Base-by-base conservation (phyloP, 2,797 vertebrate genomes). In the Melanogrammus aeglefinus region DNA sequence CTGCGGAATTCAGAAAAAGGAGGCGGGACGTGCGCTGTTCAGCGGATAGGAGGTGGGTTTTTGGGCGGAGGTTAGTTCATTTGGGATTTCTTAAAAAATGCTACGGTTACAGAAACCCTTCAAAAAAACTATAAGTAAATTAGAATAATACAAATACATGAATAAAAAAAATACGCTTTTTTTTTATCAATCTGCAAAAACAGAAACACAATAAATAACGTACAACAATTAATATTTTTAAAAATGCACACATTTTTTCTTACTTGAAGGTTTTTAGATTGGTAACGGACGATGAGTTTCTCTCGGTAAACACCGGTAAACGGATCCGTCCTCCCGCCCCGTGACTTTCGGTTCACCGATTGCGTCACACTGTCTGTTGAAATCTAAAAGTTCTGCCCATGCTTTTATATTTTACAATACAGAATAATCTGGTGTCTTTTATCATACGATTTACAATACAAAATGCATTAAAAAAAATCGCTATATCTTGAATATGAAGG, bases 21-120 rank as follows among this genome's bases (percentile, higher is more conserved):
- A 70, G 91, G 89, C 87, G 84, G 89, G 82, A 77, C n/a, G 0
- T 74, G 3, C 5, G 2, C 0, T 0, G 2, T 0, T 2, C 57
- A 74, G 18, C 92, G 91, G 92, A 93, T 93, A 9, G 10, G 0
- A 83, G 57, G 13, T 1, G 73, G 31, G 74, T 76, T 76, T 78
- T 72, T 80, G 69, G 72, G 70, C 80, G 66, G 39, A 39, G 33
- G 77, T 44, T n/a, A 47, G 13, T 24, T 13, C 31, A n/a, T 76
- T 77, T 14, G 69, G 78, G 21, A 7, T 24, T 63, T 13, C 10
- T 29, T 0, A 70, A 31, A 38, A 38, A 35, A 31, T 16, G 71
- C 57, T 35, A 77, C 69, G 21, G 47, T 72, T 35, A 72, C 33
- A 72, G 16, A 72, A 72, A 31, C 31, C 10, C 12, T 13, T 71